These are phyloP conservation scores for Macrochelys suwanniensis DNA, from an alignment of 2,797 vertebrate species.

Conservation along the genomic window DNA sequence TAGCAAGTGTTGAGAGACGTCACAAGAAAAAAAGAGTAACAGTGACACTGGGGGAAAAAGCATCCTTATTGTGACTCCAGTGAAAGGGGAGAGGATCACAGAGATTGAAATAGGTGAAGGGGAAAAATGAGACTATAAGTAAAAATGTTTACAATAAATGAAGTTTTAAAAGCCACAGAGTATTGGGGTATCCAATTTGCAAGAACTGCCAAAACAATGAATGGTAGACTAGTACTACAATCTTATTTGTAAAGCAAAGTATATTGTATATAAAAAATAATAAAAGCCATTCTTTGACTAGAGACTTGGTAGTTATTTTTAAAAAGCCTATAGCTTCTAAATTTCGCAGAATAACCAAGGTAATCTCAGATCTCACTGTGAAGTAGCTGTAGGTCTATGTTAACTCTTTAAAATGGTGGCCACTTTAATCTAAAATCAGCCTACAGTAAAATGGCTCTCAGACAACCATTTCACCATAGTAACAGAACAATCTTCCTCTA, in stretches of 20 bases:
- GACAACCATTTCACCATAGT: neutral
- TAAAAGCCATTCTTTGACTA: neutral
- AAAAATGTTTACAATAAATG: neutral
- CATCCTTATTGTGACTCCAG: neutral
- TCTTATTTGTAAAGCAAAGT: neutral
- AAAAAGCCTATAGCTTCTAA: neutral
- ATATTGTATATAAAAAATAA: neutral
- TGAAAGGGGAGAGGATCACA: neutral
- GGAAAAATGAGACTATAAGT: neutral
- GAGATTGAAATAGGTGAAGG: neutral
- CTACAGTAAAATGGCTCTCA: neutral
- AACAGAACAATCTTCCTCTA: neutral
- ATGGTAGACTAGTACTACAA: neutral
- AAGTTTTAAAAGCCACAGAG: neutral
- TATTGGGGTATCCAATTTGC: neutral
- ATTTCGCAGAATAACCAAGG: fast-evolving
- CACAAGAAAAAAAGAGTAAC: neutral
- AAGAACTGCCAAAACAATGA: neutral
- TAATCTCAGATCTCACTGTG: neutral
- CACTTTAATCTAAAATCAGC: neutral
- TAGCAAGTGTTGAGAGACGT: neutral
- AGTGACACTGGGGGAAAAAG: neutral
- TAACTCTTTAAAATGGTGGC: neutral
- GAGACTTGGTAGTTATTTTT: neutral
- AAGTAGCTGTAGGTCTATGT: neutral